Evolutionary conservation across 2,797 vertebrate species (phyloP).

Genomic region (Eidolon dupreanum): DNA sequence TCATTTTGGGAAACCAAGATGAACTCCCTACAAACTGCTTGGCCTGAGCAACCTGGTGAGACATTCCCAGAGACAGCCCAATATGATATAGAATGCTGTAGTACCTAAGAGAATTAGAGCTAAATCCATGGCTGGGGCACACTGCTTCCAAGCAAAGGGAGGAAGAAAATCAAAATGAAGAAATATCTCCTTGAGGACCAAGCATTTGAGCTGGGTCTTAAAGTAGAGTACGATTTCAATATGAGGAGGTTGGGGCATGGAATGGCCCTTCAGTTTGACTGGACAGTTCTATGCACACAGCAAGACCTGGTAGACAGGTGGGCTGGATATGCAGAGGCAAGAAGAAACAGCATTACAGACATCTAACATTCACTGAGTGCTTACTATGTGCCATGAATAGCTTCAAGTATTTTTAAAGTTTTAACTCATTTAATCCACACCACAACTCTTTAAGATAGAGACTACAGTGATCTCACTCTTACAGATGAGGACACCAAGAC

Average conservation of each 20-base stretch:
- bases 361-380: background rate
- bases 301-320: background rate
- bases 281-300: background rate
- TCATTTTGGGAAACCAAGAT: slow-evolving; percentile 18
- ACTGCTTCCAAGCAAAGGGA: background rate
- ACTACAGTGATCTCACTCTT: background rate
- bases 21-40: background rate
- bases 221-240: background rate
- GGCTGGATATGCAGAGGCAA: background rate
- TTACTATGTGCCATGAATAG: background rate
- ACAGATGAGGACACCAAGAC: background rate
- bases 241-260: background rate
- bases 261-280: background rate
- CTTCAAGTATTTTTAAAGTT: background rate
- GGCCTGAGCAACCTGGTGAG: background rate
- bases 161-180: slow-evolving; percentile 9
- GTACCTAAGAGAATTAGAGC: background rate
- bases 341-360: background rate
- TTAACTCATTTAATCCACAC: background rate
- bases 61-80: background rate
- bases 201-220: background rate
- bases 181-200: background rate
- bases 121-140: background rate
- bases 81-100: background rate
- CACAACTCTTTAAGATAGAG: background rate